phyloP scores from a whole-genome alignment of 2,888 invertebrate genomes.

The Idaea straminata region DNA sequence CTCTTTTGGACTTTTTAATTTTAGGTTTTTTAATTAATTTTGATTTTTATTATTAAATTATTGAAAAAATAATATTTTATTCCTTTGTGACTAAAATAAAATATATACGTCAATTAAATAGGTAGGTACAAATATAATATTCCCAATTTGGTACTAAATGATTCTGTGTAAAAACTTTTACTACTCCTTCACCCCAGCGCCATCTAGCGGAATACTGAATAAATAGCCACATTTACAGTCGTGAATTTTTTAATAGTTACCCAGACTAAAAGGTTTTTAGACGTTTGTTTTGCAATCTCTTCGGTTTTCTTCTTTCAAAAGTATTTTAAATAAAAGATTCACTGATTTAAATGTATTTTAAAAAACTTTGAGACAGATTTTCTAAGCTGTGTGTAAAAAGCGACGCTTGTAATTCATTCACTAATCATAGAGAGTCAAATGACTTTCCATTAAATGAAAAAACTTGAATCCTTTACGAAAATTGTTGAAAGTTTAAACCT shows the following conservation, averaged over 20 bases:
- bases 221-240: conserved; percentile 9
- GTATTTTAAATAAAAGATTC: conserved; percentile 5
- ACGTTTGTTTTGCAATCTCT: background rate
- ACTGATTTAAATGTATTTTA: background rate
- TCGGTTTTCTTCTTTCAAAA: conserved; percentile 5
- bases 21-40: too few species aligned
- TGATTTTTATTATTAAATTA: too few species aligned
- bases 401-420: background rate
- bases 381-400: background rate
- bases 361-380: background rate
- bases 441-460: background rate
- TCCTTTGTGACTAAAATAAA: too few species aligned
- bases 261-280: conserved; percentile 13
- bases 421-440: background rate
- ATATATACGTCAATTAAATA: too few species aligned
- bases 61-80: too few species aligned
- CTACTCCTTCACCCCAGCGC: background rate
- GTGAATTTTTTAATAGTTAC: conserved; percentile 20
- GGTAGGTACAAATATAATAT: too few species aligned
- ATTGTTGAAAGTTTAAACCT: too few species aligned
- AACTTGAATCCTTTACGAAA: too few species aligned
- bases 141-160: background rate
- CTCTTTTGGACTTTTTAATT: too few species aligned
- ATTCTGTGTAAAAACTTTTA: background rate
- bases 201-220: conserved; percentile 10